Evolutionary conservation across 2,797 vertebrate species (phyloP).

Genomic region (Melanotaenia boesemani): DNA sequence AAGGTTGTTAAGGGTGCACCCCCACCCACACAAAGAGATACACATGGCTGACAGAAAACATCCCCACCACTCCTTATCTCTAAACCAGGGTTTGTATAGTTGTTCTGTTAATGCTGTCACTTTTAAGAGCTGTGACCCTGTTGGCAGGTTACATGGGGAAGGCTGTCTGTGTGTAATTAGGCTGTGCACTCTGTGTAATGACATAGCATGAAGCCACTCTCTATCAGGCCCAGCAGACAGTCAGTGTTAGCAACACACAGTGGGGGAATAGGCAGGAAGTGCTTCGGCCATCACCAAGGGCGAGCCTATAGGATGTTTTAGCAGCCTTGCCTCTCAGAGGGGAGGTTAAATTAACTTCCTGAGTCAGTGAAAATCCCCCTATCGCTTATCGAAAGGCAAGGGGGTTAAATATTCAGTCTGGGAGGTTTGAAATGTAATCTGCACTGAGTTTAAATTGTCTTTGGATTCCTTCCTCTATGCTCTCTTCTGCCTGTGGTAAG

Average conservation of each 20-base stretch:
- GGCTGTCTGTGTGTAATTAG: constrained; percentile 89
- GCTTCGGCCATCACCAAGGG: constrained; percentile 63
- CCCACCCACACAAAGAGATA: constrained; percentile 25
- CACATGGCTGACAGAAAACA: constrained; percentile 25
- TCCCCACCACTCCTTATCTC: constrained; percentile 61
- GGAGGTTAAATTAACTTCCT: constrained; percentile 76
- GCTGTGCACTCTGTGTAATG: constrained; percentile 80
- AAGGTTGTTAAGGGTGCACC: constrained; percentile 27
- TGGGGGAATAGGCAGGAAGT: constrained; percentile 28
- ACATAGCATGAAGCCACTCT: constrained; percentile 70
- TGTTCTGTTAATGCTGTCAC: constrained; percentile 60
- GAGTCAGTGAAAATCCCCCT: constrained; percentile 75
- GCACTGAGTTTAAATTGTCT: constrained; percentile 78
- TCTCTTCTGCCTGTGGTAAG: constrained; percentile 70
- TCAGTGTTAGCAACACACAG: constrained; percentile 46
- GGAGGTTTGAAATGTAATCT: constrained; percentile 81
- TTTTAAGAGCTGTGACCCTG: constrained; percentile 87
- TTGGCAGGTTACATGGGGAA: constrained; percentile 86
- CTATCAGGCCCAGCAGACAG: constrained; percentile 71
- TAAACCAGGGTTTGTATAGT: constrained; percentile 47
- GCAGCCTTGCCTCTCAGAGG: constrained; percentile 58
- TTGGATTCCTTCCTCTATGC: constrained; percentile 65
- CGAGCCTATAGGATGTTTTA: constrained; percentile 60
- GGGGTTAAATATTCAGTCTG: constrained; percentile 80
- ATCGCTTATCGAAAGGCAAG: constrained; percentile 72